A percentile compares a stretch with the other conserved stretches of the same genome.
Conservation (phyloP, 2,797 vertebrate genomes). For the Malacoraja senta region DNA sequence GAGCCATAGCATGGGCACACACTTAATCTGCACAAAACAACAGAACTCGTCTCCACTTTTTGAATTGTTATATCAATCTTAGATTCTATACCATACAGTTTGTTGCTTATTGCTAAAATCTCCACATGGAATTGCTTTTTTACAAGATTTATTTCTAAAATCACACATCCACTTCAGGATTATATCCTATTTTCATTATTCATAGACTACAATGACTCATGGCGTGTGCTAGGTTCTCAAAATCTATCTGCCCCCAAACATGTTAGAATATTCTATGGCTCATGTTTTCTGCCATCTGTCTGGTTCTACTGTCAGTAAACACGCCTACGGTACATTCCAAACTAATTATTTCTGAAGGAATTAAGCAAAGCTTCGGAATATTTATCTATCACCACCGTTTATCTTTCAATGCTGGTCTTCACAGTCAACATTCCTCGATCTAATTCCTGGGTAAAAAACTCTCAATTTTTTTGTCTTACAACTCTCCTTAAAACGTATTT, state of each 20-base stretch:
- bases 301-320: background rate
- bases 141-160: background rate
- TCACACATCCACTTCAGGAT: background rate
- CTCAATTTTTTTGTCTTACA: background rate
- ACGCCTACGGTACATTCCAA: background rate
- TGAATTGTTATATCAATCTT: background rate
- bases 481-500: background rate
- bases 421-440: background rate
- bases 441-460: background rate
- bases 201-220: background rate
- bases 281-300: background rate
- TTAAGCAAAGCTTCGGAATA: background rate
- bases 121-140: background rate
- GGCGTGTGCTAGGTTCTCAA: background rate
- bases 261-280: background rate
- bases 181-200: background rate
- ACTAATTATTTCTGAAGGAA: background rate
- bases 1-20: background rate
- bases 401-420: background rate
- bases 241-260: background rate
- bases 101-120: background rate
- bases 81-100: background rate
- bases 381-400: conserved; percentile 6
- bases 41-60: background rate
- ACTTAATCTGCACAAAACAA: background rate